Base-by-base conservation (phyloP, 2,888 invertebrate genomes). In the Polyommatus icarus region DNA sequence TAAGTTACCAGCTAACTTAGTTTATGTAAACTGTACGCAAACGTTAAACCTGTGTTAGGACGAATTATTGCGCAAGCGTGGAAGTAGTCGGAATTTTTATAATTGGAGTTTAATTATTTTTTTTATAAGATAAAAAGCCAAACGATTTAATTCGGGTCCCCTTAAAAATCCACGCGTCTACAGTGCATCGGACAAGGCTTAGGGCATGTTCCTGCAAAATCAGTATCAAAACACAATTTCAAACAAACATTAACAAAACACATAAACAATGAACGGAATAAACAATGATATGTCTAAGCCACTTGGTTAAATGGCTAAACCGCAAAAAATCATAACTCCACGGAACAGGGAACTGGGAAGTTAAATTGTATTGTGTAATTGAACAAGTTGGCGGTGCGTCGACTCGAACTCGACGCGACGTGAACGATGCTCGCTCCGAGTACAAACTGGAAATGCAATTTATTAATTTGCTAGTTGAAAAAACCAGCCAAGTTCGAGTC, bases 281-380 rank as follows among this genome's bases (percentile, higher is more conserved):
- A 59, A 0, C 59, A n/a, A 59, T 59, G 20, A 59, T 20, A 59
- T 7, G 59, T 59, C 20, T 20, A 20, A 59, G 59, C 59, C 20
- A 59, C 20, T 18, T n/a, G n/a, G 18, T n/a, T 57, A 57, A 59
- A 59, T n/a, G 57, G 57, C n/a, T n/a, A 7, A n/a, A 59, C 59
- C 59, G 10, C 59, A 20, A 59, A 59, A 59, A 20, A 20, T 20
- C 59, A n/a, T 20, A 59, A 59, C 20, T 59, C 59, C 20, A 6
- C n/a, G 59, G 59, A 6, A 59, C 59, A 18, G 18, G 18, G 59
- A 6, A 59, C 59, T 5, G 18, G 18, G 8, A 59, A 59, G 59
- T 59, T 59, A 59, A 59, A 59, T 59, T 59, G 20, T 59, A 20
- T 59, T 59, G 8, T 59, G 20, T 59, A 59, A 59, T 59, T 59